Conservation (phyloP, 2,113 vertebrate genomes). For the Ardeotis arabs region DNA sequence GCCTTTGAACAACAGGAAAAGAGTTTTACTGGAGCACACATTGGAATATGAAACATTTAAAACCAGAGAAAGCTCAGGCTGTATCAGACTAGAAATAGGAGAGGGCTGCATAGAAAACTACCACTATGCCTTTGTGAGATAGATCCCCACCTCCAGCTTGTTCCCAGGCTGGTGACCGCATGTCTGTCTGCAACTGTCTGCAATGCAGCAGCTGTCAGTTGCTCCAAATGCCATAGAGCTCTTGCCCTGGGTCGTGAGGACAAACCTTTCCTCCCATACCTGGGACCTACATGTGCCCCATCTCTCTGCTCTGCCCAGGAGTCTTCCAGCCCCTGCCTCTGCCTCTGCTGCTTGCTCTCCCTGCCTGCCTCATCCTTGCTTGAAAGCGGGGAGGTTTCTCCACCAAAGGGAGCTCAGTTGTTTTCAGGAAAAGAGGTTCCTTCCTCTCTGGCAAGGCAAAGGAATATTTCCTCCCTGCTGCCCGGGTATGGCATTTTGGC, state of each 20-base stretch:
- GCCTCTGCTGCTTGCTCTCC: neutral
- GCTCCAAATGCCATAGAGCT: neutral
- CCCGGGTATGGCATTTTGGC: neutral
- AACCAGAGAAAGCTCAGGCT: neutral
- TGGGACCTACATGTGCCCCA: too few species aligned
- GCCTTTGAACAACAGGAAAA: slow-evolving; percentile 15
- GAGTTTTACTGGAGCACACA: neutral
- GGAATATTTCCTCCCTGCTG: neutral
- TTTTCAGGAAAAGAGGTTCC: neutral
- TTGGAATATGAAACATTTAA: neutral
- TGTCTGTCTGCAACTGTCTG: neutral
- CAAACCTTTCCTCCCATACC: neutral
- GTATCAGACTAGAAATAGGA: neutral
- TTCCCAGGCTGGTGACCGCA: neutral
- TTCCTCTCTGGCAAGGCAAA: neutral
- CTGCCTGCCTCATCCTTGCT: neutral
- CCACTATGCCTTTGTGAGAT: neutral
- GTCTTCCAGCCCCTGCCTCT: neutral
- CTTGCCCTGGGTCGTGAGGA: neutral
- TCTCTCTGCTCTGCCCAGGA: neutral
- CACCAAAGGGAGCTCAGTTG: neutral
- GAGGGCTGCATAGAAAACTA: neutral
- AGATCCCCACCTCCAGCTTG: neutral
- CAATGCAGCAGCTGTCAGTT: neutral
- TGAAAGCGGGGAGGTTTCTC: neutral